phyloP scores from a whole-genome alignment of 2,888 invertebrate genomes.

The Zaprionus obscuricornis region DNA sequence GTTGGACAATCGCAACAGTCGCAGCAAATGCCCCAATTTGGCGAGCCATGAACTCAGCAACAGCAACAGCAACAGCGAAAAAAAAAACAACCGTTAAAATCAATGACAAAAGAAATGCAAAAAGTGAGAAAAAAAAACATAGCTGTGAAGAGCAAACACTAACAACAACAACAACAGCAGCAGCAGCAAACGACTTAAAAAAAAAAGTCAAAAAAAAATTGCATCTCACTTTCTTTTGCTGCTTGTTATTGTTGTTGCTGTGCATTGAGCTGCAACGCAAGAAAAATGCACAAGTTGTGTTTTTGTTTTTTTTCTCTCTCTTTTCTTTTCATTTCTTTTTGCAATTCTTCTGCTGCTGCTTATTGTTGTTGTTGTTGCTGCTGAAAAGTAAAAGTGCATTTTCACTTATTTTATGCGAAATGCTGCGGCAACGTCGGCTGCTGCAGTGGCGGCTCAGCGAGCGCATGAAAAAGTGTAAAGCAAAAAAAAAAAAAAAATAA shows the following conservation, averaged over 20 bases:
- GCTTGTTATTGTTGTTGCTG: slow-evolving; percentile 29
- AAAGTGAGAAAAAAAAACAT: slow-evolving; percentile 40
- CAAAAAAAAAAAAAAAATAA: slow-evolving; percentile 30
- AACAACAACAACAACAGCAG: slow-evolving; percentile 18
- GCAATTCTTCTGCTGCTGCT: slow-evolving; percentile 9
- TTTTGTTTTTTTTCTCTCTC: slow-evolving; percentile 17
- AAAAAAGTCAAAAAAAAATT: slow-evolving; percentile 59
- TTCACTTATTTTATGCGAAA: slow-evolving; percentile 81
- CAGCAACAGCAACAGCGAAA: slow-evolving; percentile 15
- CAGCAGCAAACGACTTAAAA: slow-evolving; percentile 8
- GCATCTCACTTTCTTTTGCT: slow-evolving; percentile 78
- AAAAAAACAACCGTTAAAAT: slow-evolving; percentile 52
- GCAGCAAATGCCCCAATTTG: slow-evolving; percentile 71
- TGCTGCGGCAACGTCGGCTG: slow-evolving; percentile 37
- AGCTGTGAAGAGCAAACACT: no score
- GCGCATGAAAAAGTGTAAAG: no score
- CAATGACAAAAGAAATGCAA: slow-evolving; percentile 64
- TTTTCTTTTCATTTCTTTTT: slow-evolving; percentile 13
- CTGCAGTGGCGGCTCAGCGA: slow-evolving; percentile 11
- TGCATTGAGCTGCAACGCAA: slow-evolving; percentile 60
- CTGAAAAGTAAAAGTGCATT: slow-evolving; percentile 82
- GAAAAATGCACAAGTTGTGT: slow-evolving; percentile 59
- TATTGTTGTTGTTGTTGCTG: slow-evolving; percentile 35
- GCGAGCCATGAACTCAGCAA: slow-evolving; percentile 68
- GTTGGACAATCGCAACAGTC: no score